Base-by-base conservation (phyloP, 2,113 vertebrate species). In the Blennius ocellaris region DNA sequence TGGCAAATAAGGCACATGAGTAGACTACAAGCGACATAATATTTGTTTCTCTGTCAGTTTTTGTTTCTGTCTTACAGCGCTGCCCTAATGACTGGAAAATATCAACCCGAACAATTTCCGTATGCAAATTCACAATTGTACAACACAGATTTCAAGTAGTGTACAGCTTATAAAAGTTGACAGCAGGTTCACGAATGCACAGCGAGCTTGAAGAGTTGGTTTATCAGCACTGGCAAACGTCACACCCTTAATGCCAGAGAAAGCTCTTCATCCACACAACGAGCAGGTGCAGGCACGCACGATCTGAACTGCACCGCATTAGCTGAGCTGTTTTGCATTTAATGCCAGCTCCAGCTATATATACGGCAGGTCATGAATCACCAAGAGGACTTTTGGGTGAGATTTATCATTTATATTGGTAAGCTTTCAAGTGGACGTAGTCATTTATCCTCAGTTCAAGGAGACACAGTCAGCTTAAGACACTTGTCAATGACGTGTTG, bases 31-130 rank as follows among this genome's bases (percentile, higher is more conserved):
- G 55, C 80, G 87, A 81, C 89, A 85, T 37, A 74, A 89, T 84
- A 89, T 88, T 87, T 89, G 84, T 86, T 73, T 63, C 73, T 59
- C 77, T 86, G 89, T 85, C 86, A 82, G 69, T 60, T 82, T 83
- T 2, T 76, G 76, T 87, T 91, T 87, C 63, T 51, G 56, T 82
- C 73, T 76, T 67, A 66, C 61, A 75, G 60, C 7, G 0, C 56
- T 43, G 30, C 15, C 57, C 49, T 79, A 80, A 84, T 73, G 43
- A 78, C 47, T 45, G 79, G 71, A 71, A 86, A 85, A 87, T 82
- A 83, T 60, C 72, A 71, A 80, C 80, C 78, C 74, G 77, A 80
- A 80, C 81, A 74, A 80, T 88, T 82, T 88, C 71, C 63, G 11
- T 78, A 90, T 91, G 89, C 81, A 86, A 90, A 91, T 90, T 43